Evolutionary conservation across 1,140 invertebrate species (phyloP).

Genomic region (Calycopis cecrops): DNA sequence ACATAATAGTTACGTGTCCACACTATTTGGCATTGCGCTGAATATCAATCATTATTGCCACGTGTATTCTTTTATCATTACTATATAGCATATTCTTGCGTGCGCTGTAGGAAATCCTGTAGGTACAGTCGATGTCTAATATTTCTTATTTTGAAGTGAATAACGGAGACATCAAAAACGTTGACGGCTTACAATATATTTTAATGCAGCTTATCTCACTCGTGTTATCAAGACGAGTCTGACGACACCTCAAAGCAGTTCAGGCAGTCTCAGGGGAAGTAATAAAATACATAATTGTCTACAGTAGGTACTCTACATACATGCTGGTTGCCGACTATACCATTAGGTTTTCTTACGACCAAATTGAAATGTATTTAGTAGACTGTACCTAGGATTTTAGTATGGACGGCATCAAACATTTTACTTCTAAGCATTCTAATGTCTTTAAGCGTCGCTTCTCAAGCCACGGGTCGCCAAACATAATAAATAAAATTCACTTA

Average conservation of each 20-base stretch:
- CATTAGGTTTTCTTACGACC: background rate
- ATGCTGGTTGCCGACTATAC: too few species aligned
- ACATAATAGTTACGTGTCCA: conserved; percentile 7
- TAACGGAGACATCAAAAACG: background rate
- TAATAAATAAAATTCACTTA: background rate
- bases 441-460: background rate
- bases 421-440: conserved; percentile 13
- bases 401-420: conserved; percentile 4
- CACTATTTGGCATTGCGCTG: background rate
- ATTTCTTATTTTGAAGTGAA: background rate
- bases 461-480: background rate
- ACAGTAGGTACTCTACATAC: too few species aligned
- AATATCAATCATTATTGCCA: conserved; percentile 6
- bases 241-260: too few species aligned
- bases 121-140: background rate
- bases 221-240: background rate
- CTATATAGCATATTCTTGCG: conserved; percentile 7
- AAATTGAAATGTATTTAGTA: too few species aligned
- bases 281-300: background rate
- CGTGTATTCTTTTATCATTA: background rate
- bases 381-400: conserved; percentile 5
- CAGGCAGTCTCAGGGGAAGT: too few species aligned
- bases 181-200: background rate
- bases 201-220: background rate
- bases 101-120: background rate